Conservation (phyloP, 2,113 vertebrate genomes). For the Gambusia holbrooki region DNA sequence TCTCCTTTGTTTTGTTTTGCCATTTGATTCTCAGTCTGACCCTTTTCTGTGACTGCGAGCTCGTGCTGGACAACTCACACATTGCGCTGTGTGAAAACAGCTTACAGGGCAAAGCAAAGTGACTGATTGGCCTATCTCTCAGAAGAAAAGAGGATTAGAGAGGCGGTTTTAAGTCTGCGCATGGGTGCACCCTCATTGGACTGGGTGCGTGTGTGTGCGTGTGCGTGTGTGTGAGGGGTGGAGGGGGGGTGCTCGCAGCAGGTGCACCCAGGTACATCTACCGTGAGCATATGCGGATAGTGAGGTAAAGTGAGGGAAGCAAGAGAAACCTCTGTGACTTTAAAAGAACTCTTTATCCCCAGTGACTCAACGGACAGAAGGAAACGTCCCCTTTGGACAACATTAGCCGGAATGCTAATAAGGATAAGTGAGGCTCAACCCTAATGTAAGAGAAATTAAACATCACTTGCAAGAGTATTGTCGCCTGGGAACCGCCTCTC, state of each 20-base stretch:
- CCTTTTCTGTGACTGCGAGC: slow-evolving; percentile 15
- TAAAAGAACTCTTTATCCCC: slow-evolving; percentile 74
- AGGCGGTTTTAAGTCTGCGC: slow-evolving; percentile 47
- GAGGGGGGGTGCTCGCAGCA: slow-evolving; percentile 29
- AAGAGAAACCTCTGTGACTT: slow-evolving; percentile 59
- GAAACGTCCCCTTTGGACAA: slow-evolving; percentile 49
- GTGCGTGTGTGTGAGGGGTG: slow-evolving; percentile 9
- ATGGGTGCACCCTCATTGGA: slow-evolving; percentile 31
- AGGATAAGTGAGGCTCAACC: slow-evolving; percentile 70
- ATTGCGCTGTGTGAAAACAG: slow-evolving; percentile 48
- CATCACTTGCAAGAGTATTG: slow-evolving; percentile 23
- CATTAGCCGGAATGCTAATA: slow-evolving; percentile 67
- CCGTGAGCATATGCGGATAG: slow-evolving; percentile 29
- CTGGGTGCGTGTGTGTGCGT: slow-evolving; percentile 15
- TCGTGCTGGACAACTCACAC: slow-evolving; percentile 15
- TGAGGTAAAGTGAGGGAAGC: slow-evolving; percentile 30
- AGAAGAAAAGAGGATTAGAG: slow-evolving; percentile 78
- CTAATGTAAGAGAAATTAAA: slow-evolving; percentile 68
- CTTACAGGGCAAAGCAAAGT: slow-evolving; percentile 48
- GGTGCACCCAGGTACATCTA: slow-evolving; percentile 35
- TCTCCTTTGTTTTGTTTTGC: neutral
- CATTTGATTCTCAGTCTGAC: slow-evolving; percentile 9
- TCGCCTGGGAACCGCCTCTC: slow-evolving; percentile 19
- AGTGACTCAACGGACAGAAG: slow-evolving; percentile 49
- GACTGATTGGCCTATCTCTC: slow-evolving; percentile 69